Evolutionary conservation across 2,888 invertebrate species (phyloP).

Genomic region (Lasius platythorax): DNA sequence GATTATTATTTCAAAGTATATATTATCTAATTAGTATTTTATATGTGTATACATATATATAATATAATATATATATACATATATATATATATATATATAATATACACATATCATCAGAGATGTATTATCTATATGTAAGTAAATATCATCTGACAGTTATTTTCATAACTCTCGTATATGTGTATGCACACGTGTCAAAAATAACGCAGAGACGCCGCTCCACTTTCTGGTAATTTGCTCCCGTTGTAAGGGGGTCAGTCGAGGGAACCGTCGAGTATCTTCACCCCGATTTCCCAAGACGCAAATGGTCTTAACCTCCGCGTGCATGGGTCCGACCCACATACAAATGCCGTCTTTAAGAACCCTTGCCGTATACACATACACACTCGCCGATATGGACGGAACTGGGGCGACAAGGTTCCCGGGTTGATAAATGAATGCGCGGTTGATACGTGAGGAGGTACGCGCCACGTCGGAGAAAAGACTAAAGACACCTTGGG

Average conservation of each 20-base stretch:
- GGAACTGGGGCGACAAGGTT: constrained; percentile 27
- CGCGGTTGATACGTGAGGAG: constrained; percentile 66
- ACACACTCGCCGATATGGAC: neutral
- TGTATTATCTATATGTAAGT: too few species aligned
- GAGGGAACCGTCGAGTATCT: constrained; percentile 42
- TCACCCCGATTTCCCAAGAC: constrained; percentile 62
- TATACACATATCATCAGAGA: too few species aligned
- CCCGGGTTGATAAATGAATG: constrained; percentile 73
- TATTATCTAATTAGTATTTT: too few species aligned
- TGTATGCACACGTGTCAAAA: neutral
- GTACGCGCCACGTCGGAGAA: constrained; percentile 29
- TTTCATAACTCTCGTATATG: neutral
- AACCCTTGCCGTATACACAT: constrained; percentile 27
- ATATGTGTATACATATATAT: too few species aligned
- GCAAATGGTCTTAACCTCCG: constrained; percentile 52
- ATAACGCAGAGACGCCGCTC: neutral
- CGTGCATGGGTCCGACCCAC: constrained; percentile 36
- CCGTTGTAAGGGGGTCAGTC: constrained; percentile 41
- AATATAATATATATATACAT: too few species aligned
- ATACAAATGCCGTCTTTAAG: constrained; percentile 67
- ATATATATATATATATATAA: too few species aligned
- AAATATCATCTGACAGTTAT: neutral
- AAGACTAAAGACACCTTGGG: constrained; percentile 71
- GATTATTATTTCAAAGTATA: neutral
- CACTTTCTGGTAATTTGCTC: constrained; percentile 46